phyloP scores from a whole-genome alignment of 1,140 invertebrate genomes.

The Lethrus apterus region DNA sequence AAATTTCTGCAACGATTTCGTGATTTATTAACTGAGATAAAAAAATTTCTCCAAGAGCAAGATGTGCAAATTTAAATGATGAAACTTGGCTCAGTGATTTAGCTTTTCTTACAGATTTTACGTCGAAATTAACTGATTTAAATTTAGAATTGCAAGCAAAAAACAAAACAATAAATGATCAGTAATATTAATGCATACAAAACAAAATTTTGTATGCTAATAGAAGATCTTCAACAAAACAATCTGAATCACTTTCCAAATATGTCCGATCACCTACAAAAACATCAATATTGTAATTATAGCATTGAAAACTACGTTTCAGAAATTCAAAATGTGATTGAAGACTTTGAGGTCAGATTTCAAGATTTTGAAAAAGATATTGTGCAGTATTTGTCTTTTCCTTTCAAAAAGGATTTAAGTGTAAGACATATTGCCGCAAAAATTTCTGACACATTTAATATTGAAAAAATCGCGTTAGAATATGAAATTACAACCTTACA shows the following conservation, averaged over 20 bases:
- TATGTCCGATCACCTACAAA: constrained; percentile 23
- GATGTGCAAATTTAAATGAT: constrained; percentile 25
- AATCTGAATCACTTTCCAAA: constrained; percentile 26
- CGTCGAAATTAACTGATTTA: constrained; percentile 20
- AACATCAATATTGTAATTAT: constrained; percentile 23
- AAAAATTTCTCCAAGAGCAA: constrained; percentile 26
- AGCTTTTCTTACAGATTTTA: constrained; percentile 27
- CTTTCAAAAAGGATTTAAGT: constrained; percentile 24
- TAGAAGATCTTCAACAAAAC: constrained; percentile 25
- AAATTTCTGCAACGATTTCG: constrained; percentile 33
- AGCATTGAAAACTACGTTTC: constrained; percentile 19
- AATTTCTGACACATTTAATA: constrained; percentile 21
- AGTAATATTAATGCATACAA: constrained; percentile 18
- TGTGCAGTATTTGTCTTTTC: constrained; percentile 18
- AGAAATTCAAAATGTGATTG: constrained; percentile 18
- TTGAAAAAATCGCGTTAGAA: constrained; percentile 17
- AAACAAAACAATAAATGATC: constrained; percentile 18
- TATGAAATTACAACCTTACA: constrained; percentile 20
- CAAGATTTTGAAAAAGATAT: constrained; percentile 19
- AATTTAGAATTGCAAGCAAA: constrained; percentile 20
- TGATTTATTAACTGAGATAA: constrained; percentile 31
- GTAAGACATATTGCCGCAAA: constrained; percentile 17
- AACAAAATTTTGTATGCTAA: constrained; percentile 23
- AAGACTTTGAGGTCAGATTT: constrained; percentile 19
- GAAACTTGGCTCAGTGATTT: constrained; percentile 25